Base-by-base conservation (phyloP, 1,140 invertebrate genomes). In the Leptestheria dahalacensis region DNA sequence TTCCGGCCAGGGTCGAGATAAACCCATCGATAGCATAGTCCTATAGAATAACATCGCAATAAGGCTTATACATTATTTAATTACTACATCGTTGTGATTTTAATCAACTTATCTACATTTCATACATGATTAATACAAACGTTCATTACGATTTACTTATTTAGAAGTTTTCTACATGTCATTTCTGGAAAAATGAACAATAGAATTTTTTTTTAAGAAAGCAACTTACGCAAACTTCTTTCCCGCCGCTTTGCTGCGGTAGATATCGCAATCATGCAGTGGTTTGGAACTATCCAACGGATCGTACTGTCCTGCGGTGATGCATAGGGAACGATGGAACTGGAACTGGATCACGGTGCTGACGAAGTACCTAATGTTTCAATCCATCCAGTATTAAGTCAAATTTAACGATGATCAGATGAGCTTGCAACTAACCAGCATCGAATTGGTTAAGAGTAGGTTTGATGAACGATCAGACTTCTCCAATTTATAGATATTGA, bases 271-370 rank as follows among this genome's bases (percentile, higher is more conserved):
- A 61, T 72, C 72, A 63, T 75, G 82, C 41, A 93, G 73, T 4
- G 80, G 81, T 0, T 73, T 74, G 2, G 62, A 55, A 2, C 77
- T 72, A 68, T 86, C 78, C 6, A 74, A 71, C 0, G 83, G 80
- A 51, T 84, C 81, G 62, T 86, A 90, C 68, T 92, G 79, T 1
- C 83, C 84, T 11, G 89, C 86, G 57, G 80, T 79, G 51, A 79
- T 77, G 66, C 91, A 95, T 3, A 93, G 74, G 0, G 85, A 78
- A 61, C 84, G 80, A 67, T 93, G 88, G 68, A 95, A 90, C 73
- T 94, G 91, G 75, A 93, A 94, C 73, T 93, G 88, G 6, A 94
- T 76, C 24, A 95, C 80, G 68, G 83, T 84, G 55, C 86, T 88
- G 1, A 92, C 81, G 70, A 91, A 89, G 70, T 93, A 93, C 68